Evolutionary conservation across 2,797 vertebrate genomes (phyloP), one percentile per base, ranked within the genome.

Genomic region (Pelodytes ibericus): DNA sequence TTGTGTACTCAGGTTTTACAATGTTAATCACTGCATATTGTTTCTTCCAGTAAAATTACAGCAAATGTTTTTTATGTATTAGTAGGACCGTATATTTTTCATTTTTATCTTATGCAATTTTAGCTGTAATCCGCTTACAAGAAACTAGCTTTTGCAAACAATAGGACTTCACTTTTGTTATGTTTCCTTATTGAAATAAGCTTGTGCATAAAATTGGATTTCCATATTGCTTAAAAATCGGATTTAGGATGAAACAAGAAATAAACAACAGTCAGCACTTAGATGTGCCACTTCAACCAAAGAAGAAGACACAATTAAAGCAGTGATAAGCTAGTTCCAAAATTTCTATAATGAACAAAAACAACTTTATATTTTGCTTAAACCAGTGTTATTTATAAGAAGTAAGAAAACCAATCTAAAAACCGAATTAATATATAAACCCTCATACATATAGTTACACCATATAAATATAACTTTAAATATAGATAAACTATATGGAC

Each of bases 121-220:
- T 70, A 61, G 51, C 36, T 41, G 29, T 77, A 77, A 77, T 77
- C 75, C 51, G 26, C 75, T 77, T 77, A 77, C 47, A 76, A 58
- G 33, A 30, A 77, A 58, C 67, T 63, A 56, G 27, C 39, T 56
- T n/a, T 65, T 53, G 51, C 68, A 77, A 65, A 77, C 68, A 71
- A 77, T 58, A 65, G 49, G 18, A 33, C 26, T 64, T 77, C 49
- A 44, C 30, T 63, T 59, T 77, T 71, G 75, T 77, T 71, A 71
- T n/a, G 62, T 77, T 71, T 70, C 51, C 27, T 64, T 71, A 77
- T 59, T 65, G 53, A 64, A 77, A 77, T 77, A 64, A 71, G 51
- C 68, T 49, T 71, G 51, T 77, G 67, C 60, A 64, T 71, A 77
- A 77, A 71, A 77, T 77, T 71, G 51, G 75, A 71, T 77, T 77